A percentile compares a stretch with the other conserved stretches of the same genome.
Evolutionary conservation across 2,888 invertebrate genomes (phyloP).

Genomic region (Myopa tessellatipennis): DNA sequence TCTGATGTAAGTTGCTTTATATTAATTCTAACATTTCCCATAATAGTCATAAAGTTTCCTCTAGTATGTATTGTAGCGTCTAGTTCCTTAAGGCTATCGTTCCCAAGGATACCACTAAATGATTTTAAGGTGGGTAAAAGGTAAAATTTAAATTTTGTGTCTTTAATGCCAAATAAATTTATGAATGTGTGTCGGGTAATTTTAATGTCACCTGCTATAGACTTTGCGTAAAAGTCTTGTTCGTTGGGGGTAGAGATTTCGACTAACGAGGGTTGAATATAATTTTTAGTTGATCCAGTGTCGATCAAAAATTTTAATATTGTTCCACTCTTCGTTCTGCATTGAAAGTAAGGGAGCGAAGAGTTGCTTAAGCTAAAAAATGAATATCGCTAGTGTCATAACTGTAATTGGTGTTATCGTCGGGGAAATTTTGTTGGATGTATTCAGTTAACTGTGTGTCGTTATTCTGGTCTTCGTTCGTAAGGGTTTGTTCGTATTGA

Average conservation of each 20-base stretch:
- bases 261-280: conserved; percentile 24
- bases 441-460: background rate
- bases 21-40: conserved; percentile 23
- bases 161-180: conserved; percentile 32
- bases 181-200: conserved; percentile 33
- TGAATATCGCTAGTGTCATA: background rate
- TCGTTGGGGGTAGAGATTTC: conserved; percentile 30
- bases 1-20: conserved; percentile 7
- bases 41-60: conserved; percentile 33
- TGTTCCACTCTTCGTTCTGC: conserved; percentile 20
- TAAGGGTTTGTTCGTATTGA: background rate
- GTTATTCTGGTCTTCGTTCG: background rate
- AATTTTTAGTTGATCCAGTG: conserved; percentile 34
- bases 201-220: conserved; percentile 29
- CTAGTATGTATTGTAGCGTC: conserved; percentile 32
- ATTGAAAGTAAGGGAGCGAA: conserved; percentile 34
- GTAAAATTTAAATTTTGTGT: conserved; percentile 7
- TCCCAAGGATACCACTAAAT: conserved; percentile 15
- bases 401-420: background rate
- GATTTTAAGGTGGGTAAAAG: conserved; percentile 7
- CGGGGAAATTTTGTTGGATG: background rate
- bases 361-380: conserved; percentile 36
- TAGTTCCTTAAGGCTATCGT: conserved; percentile 37
- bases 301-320: conserved; percentile 37
- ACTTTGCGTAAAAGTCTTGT: conserved; percentile 23